These are phyloP conservation scores for Drosophila ogumai DNA, from an alignment of 1,140 invertebrate genomes.

Conservation along the genomic window DNA sequence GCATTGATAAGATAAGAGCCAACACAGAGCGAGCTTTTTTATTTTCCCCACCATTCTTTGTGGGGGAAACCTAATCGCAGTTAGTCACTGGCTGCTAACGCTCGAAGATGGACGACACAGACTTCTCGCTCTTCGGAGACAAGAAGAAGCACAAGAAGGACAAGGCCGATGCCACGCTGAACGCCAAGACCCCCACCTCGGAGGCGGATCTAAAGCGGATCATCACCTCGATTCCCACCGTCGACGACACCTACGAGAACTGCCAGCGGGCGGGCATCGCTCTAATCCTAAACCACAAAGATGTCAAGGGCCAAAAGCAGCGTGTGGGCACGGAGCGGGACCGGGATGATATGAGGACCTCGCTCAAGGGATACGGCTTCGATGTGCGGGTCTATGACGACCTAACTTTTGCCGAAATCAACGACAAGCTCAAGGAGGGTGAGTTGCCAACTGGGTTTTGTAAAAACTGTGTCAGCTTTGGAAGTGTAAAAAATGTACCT, in stretches of 20 bases:
- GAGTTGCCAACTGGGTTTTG: slow-evolving; percentile 21
- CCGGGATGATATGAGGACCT: slow-evolving; percentile 72
- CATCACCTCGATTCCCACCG: slow-evolving; percentile 68
- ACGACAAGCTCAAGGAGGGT: slow-evolving; percentile 86
- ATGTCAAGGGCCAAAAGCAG: slow-evolving; percentile 85
- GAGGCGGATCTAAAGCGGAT: slow-evolving; percentile 60
- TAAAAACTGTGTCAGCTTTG: neutral
- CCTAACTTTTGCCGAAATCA: slow-evolving; percentile 85
- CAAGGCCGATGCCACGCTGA: slow-evolving; percentile 75
- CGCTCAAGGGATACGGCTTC: slow-evolving; percentile 86
- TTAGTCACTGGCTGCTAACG: slow-evolving; percentile 58
- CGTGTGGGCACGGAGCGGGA: slow-evolving; percentile 85
- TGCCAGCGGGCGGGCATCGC: slow-evolving; percentile 88
- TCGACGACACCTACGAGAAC: slow-evolving; percentile 87
- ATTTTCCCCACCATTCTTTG: slow-evolving; percentile 7
- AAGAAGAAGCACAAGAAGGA: slow-evolving; percentile 79
- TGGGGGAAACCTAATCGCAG: slow-evolving; percentile 12
- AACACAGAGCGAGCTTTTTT: slow-evolving; percentile 39
- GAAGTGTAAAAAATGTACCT: neutral
- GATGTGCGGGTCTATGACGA: slow-evolving; percentile 87
- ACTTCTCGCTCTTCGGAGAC: slow-evolving; percentile 68
- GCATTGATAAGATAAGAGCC: slow-evolving; percentile 53
- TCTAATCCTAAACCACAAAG: slow-evolving; percentile 91
- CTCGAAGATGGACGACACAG: slow-evolving; percentile 70
- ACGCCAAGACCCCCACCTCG: slow-evolving; percentile 62